phyloP scores from a whole-genome alignment of 2,888 invertebrate genomes.

The Chymomyza amoena region DNA sequence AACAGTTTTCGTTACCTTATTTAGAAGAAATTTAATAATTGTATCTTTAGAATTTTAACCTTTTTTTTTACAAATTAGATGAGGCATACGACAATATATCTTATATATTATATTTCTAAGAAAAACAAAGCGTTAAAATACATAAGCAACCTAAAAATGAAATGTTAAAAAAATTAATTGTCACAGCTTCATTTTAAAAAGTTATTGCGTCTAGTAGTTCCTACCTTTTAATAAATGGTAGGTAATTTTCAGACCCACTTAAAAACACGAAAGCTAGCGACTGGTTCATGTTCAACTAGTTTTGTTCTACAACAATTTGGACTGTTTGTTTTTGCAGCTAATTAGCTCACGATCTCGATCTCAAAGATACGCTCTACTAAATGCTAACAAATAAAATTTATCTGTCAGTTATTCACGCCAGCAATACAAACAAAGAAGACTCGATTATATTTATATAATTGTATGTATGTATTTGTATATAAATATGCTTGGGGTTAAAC shows the following conservation, averaged over 20 bases:
- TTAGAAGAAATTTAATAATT: too few species aligned
- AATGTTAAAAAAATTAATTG: too few species aligned
- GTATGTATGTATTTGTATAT: too few species aligned
- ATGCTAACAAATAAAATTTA: conserved; percentile 42
- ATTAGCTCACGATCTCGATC: neutral
- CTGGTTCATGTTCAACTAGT: neutral
- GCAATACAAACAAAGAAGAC: neutral
- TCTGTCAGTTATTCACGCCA: conserved; percentile 38
- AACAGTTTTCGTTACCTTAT: too few species aligned
- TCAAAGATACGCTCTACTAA: neutral
- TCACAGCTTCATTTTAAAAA: too few species aligned
- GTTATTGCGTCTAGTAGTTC: too few species aligned
- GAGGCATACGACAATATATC: too few species aligned
- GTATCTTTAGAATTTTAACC: too few species aligned
- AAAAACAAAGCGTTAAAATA: too few species aligned
- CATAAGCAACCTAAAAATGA: too few species aligned
- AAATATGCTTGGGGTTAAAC: neutral
- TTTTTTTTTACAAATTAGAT: too few species aligned
- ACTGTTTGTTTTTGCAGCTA: neutral
- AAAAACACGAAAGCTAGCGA: neutral
- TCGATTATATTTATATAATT: neutral
- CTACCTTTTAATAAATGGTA: neutral
- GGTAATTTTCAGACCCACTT: neutral
- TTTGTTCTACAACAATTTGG: neutral
- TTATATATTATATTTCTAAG: too few species aligned